Percentiles rank a stretch among this genome's conserved stretches.
phyloP scores from a whole-genome alignment of 2,797 vertebrate genomes.

The Gadopsis marmoratus region DNA sequence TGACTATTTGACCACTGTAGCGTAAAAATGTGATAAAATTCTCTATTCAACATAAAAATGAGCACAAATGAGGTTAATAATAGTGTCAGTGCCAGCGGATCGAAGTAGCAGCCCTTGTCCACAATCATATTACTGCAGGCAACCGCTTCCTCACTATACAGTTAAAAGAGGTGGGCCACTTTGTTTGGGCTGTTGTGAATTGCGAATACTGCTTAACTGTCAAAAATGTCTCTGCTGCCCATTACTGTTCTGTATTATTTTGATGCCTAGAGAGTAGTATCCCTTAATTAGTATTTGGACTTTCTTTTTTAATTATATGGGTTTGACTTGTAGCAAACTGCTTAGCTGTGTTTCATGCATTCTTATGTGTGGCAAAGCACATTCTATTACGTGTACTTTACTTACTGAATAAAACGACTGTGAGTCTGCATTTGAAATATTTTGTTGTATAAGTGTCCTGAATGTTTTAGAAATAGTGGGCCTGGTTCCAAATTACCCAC shows the following conservation, averaged over 20 bases:
- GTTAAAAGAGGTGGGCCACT: not conserved
- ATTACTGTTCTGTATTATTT: not conserved
- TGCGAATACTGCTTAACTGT: not conserved
- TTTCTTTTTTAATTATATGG: not conserved
- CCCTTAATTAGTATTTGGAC: not conserved
- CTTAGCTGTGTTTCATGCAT: not conserved
- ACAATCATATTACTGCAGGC: not conserved
- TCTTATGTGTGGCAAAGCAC: constrained; percentile 1
- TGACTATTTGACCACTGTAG: constrained; percentile 36
- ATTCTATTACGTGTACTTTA: constrained; percentile 22
- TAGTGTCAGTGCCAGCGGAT: constrained; percentile 17
- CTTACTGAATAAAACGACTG: constrained; percentile 21
- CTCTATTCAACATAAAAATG: constrained; percentile 27
- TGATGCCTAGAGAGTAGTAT: not conserved
- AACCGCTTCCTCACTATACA: not conserved
- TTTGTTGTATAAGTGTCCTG: constrained; percentile 67
- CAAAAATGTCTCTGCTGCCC: not conserved
- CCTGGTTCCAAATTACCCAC: constrained; percentile 79
- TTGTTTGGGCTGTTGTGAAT: not conserved
- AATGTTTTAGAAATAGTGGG: constrained; percentile 80
- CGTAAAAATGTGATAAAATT: constrained; percentile 28
- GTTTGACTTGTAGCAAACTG: not conserved
- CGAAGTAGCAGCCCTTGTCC: constrained; percentile 14
- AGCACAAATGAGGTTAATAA: constrained; percentile 26
- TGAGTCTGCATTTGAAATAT: constrained; percentile 52